Conservation (phyloP, 2,888 invertebrate genomes). For the Chrysolina oricalcia region DNA sequence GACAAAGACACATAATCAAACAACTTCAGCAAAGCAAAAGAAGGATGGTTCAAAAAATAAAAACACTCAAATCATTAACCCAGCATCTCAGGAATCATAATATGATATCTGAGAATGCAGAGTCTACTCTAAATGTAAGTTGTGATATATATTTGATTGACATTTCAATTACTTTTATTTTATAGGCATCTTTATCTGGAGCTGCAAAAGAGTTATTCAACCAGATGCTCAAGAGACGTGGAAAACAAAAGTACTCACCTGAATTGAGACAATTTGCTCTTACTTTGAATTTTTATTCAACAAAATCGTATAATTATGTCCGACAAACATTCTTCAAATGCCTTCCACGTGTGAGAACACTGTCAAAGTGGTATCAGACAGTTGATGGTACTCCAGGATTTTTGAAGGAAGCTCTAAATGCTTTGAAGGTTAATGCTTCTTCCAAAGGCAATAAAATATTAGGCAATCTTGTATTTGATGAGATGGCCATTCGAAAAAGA, state of each 20-base stretch:
- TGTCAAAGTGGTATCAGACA: no score
- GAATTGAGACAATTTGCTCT: conserved; percentile 47
- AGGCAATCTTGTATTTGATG: conserved; percentile 59
- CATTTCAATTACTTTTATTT: conserved; percentile 5
- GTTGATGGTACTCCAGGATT: no score
- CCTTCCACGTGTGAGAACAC: no score
- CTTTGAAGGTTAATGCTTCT: no score
- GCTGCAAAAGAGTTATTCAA: conserved; percentile 22
- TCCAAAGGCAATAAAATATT: no score
- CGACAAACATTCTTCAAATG: no score
- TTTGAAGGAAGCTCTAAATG: no score
- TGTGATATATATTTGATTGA: not conserved
- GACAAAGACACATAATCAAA: not conserved
- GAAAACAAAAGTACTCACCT: conserved; percentile 37
- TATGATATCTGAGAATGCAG: conserved; percentile 3
- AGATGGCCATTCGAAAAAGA: conserved; percentile 55
- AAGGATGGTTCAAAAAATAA: not conserved
- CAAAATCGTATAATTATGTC: no score
- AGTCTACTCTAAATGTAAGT: not conserved
- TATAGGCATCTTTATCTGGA: conserved; percentile 20
- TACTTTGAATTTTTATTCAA: no score
- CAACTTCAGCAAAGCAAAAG: conserved; percentile 4
- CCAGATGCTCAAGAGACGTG: not conserved
- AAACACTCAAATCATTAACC: not conserved
- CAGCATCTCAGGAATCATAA: conserved; percentile 15